Evolutionary conservation across 2,888 invertebrate species (phyloP), one percentile per base, ranked within the genome.

Genomic region (Lepidochitona cinerea): DNA sequence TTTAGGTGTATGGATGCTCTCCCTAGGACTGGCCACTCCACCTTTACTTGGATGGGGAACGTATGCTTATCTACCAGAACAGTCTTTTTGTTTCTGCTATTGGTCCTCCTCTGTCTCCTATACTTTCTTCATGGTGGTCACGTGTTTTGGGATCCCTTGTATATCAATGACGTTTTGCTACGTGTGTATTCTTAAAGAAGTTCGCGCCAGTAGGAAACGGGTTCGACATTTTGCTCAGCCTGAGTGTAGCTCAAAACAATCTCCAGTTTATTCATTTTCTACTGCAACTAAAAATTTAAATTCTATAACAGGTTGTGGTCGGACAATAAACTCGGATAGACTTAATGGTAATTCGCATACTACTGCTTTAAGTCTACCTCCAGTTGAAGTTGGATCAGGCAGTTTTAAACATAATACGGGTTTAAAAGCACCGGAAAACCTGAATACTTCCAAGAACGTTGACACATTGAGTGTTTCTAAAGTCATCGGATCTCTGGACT

Each of bases 71-170:
- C 80, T 85, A 6, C 78, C 79, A 0, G 74, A 75, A 12, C 85
- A 87, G 64, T 85, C 81, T 1, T 85, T 87, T 76, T 88, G 88
- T 71, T 88, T 87, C 77, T 87, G 87, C 75, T 73, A 84, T 12
- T 88, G 88, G 88, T 75, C 73, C 1, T 77, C 81, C 41, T 80
- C 84, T 14, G 70, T 77, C 49, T 80, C 84, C 14, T 88, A 87
- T 74, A 85, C 88, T 12, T 79, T 85, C 78, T 87, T 88, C 75
- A 88, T 88, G 88, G 83, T 87, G 6, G 77, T 77, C 0, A 77
- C 81, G 29, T 88, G 88, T 72, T 88, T 88, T 71, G 85, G 86
- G 12, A 83, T 84, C 26, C 88, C 88, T 0, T 85, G 82, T 52
- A 53, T 76, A 7, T 83, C 85, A 18, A 88, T 88, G 88, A 79